Percentiles rank a stretch among this genome's conserved stretches.
Conservation (phyloP, 2,888 invertebrate species). For the Tortricodes alternella region DNA sequence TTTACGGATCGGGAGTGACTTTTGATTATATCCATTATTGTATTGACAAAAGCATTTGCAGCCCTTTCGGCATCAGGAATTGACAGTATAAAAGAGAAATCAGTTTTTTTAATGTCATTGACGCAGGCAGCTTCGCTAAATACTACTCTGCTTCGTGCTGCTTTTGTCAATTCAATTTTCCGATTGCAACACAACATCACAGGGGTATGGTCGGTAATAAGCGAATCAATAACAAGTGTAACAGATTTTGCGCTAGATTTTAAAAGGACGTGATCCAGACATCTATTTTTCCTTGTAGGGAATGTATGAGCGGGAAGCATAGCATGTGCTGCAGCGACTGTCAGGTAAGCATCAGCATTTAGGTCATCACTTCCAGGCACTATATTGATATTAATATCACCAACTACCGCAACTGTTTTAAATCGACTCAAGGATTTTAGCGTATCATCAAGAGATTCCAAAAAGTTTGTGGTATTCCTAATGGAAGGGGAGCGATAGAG, state of each 20-base stretch:
- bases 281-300: slow-evolving; percentile 1
- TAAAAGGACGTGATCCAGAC: slow-evolving; percentile 3
- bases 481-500: slow-evolving; percentile 3
- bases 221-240: too few species aligned
- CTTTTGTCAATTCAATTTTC: background rate
- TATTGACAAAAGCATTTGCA: background rate
- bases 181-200: background rate
- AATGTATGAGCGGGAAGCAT: background rate
- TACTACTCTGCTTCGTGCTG: background rate
- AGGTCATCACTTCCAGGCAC: background rate
- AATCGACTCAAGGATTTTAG: background rate
- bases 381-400: slow-evolving; percentile 10
- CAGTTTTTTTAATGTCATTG: background rate
- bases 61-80: background rate
- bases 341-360: too few species aligned
- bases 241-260: background rate
- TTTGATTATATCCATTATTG: background rate
- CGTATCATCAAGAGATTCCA: background rate
- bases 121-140: background rate
- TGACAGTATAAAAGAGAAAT: background rate
- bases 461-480: background rate
- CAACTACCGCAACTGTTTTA: background rate
- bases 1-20: background rate
- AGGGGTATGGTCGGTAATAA: background rate
- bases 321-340: background rate